phyloP scores from a whole-genome alignment of 2,113 vertebrate genomes.

The Casuarius casuarius region DNA sequence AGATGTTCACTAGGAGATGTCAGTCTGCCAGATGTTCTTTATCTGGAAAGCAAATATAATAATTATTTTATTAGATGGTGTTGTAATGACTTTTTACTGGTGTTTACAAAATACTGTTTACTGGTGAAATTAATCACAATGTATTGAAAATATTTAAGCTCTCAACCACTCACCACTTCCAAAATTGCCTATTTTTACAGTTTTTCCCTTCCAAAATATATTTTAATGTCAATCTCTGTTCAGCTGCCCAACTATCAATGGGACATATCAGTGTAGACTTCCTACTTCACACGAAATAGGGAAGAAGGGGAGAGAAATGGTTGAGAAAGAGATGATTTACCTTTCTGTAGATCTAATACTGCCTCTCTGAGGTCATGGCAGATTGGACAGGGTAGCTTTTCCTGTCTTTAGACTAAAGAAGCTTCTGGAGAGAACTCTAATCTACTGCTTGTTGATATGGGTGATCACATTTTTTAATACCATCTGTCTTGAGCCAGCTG shows the following conservation, averaged over 20 bases:
- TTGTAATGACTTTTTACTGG: not conserved
- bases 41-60: not conserved
- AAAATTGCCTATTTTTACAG: not conserved
- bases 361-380: not conserved
- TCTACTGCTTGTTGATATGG: not conserved
- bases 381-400: not conserved
- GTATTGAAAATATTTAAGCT: not conserved
- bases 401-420: not conserved
- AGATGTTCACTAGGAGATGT: not conserved
- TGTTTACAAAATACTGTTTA: not conserved
- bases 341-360: not conserved
- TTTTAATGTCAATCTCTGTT: not conserved
- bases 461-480: rapidly evolving
- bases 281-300: not conserved
- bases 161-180: not conserved
- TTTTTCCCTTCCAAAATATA: not conserved
- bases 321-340: not conserved
- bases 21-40: not conserved
- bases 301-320: not conserved
- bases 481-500: not conserved
- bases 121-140: not conserved
- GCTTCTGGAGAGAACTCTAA: not conserved
- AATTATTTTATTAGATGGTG: not conserved
- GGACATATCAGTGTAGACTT: not conserved
- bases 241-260: rapidly evolving